Percentiles rank a stretch among this genome's conserved stretches.
These are phyloP conservation scores for Dissostichus mawsoni DNA, from an alignment of 2,113 vertebrate genomes.

Conservation along the genomic window DNA sequence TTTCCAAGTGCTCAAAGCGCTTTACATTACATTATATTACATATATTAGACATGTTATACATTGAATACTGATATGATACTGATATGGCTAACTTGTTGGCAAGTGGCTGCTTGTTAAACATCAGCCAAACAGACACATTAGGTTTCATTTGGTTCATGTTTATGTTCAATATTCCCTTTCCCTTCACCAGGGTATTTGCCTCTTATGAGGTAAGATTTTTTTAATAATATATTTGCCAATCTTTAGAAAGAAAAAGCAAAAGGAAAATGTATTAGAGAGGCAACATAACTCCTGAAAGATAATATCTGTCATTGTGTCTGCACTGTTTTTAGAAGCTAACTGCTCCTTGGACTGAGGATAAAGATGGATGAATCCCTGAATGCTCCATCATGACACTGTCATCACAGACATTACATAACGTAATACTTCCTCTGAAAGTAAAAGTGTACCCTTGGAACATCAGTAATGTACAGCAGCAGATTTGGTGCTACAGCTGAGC, in stretches of 20 bases:
- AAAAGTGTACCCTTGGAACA: conserved; percentile 16
- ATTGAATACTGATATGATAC: too few species aligned
- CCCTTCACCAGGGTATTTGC: neutral
- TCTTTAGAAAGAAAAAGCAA: neutral
- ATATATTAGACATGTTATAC: too few species aligned
- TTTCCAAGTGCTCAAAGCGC: too few species aligned
- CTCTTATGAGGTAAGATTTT: neutral
- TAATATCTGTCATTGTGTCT: conserved; percentile 28
- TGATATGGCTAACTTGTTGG: neutral
- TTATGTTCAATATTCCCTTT: neutral
- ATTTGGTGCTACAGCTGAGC: neutral
- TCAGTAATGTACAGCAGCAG: conserved; percentile 6
- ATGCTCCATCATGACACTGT: conserved; percentile 46
- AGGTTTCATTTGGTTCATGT: neutral
- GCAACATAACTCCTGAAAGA: conserved; percentile 15
- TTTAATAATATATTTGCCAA: neutral
- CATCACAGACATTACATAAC: conserved; percentile 30
- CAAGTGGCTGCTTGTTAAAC: neutral
- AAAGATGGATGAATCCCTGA: conserved; percentile 26
- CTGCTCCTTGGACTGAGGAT: neutral
- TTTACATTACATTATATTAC: too few species aligned
- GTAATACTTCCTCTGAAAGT: conserved; percentile 30
- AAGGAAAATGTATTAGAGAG: neutral
- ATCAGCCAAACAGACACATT: neutral
- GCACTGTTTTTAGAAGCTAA: neutral